These are phyloP conservation scores for Apamea epomidion DNA, from an alignment of 2,888 invertebrate species.

Conservation along the genomic window DNA sequence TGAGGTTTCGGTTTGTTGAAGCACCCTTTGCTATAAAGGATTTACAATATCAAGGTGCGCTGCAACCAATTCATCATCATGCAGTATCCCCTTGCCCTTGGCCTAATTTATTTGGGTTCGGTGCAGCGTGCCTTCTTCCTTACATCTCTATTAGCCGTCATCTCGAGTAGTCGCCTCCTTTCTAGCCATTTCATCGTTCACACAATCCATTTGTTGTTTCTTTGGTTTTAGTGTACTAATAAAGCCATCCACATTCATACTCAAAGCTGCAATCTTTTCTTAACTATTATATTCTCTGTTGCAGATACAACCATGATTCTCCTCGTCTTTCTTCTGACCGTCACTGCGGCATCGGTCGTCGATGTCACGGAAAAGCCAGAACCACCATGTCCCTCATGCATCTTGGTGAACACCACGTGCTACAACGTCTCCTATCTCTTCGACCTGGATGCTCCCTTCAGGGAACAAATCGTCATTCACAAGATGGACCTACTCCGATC, in stretches of 20 bases:
- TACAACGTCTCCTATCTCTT: slow-evolving; percentile 79
- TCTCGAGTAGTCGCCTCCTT: background rate
- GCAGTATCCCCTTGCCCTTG: too few relatives aligned
- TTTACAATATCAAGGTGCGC: background rate
- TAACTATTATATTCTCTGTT: slow-evolving; percentile 46
- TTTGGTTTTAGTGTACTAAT: background rate
- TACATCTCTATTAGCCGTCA: background rate
- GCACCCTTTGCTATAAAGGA: background rate
- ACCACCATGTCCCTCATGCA: slow-evolving; percentile 74
- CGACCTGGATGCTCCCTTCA: slow-evolving; percentile 80
- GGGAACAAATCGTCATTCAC: slow-evolving; percentile 79
- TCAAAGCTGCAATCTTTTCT: background rate
- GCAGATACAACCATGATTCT: slow-evolving; percentile 73
- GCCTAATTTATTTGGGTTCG: background rate
- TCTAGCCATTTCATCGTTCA: background rate
- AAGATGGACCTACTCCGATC: slow-evolving; percentile 79
- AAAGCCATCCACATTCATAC: background rate
- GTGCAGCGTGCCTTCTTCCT: background rate
- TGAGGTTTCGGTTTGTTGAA: slow-evolving; percentile 14
- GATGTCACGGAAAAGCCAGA: slow-evolving; percentile 35
- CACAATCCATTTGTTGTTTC: too few relatives aligned
- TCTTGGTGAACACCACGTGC: slow-evolving; percentile 77
- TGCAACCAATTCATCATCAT: background rate
- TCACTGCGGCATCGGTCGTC: slow-evolving; percentile 65
- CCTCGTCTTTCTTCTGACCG: slow-evolving; percentile 67